Evolutionary conservation across 2,888 invertebrate genomes (phyloP).

Genomic region (Stegophylla sp.): DNA sequence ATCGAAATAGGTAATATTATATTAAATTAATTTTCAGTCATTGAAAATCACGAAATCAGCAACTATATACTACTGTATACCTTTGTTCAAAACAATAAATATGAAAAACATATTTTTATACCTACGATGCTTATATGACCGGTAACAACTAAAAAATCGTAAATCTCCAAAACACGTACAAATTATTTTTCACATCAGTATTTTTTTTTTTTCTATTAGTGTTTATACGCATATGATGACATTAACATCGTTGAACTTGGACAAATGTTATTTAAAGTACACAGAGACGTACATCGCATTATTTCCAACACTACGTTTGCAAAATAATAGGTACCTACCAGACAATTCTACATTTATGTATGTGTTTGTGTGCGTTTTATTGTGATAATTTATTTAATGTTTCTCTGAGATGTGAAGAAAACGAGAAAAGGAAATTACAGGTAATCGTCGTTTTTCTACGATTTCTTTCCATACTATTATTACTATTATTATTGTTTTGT

Average conservation of each 20-base stretch:
- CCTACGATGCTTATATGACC: not conserved
- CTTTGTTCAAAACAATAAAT: constrained; percentile 7
- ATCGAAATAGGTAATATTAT: too few relatives aligned
- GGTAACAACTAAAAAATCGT: too few relatives aligned
- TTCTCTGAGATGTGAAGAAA: not conserved
- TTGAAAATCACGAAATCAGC: too few relatives aligned
- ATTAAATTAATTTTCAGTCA: too few relatives aligned
- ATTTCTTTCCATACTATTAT: constrained; percentile 40
- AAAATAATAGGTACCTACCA: constrained; percentile 4
- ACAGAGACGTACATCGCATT: not conserved
- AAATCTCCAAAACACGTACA: too few relatives aligned
- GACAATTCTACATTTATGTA: too few relatives aligned
- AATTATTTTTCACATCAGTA: constrained; percentile 4
- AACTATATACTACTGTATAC: too few relatives aligned
- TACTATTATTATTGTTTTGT: constrained; percentile 34
- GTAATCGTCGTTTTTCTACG: constrained; percentile 51
- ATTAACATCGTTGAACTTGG: not conserved
- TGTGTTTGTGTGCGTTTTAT: not conserved
- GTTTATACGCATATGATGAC: not conserved
- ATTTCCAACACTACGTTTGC: not conserved
- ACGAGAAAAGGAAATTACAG: constrained; percentile 34
- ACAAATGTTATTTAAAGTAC: not conserved
- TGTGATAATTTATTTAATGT: constrained; percentile 35
- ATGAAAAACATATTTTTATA: not conserved
- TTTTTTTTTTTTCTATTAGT: constrained; percentile 2